These are phyloP conservation scores for Trogon surrucura DNA, from an alignment of 2,113 vertebrate species.

Conservation along the genomic window DNA sequence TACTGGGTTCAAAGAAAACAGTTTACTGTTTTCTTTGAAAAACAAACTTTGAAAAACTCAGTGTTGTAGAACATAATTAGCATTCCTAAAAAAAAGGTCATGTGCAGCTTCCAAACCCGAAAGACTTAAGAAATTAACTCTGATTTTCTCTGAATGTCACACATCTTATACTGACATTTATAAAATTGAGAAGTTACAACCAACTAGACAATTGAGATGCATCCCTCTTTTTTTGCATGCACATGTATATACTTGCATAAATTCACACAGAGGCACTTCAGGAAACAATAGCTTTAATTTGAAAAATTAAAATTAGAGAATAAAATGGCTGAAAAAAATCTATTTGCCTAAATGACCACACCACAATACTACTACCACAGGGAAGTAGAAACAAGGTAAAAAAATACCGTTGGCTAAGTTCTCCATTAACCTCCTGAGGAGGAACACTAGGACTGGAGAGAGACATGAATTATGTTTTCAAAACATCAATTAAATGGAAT, in stretches of 20 bases:
- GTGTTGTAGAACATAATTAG: not conserved
- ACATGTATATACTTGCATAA: not conserved
- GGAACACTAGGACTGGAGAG: not conserved
- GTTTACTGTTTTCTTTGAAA: too few species aligned
- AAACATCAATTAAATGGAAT: not conserved
- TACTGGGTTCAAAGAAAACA: not conserved
- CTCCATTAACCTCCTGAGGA: not conserved
- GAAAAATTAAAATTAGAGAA: not conserved
- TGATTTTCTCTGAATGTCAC: not conserved
- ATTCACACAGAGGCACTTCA: not conserved
- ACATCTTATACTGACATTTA: not conserved
- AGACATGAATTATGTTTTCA: not conserved
- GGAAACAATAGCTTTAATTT: not conserved
- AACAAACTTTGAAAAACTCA: not conserved
- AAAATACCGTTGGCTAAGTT: not conserved
- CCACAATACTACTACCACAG: not conserved
- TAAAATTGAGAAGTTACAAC: not conserved
- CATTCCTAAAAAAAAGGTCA: not conserved
- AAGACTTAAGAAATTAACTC: not conserved
- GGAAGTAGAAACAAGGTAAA: not conserved
- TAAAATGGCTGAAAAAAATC: not conserved
- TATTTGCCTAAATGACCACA: not conserved
- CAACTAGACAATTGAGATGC: not conserved
- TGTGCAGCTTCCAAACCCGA: not conserved
- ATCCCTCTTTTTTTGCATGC: not conserved